Evolutionary conservation across 2,797 vertebrate genomes (phyloP), one percentile per base, ranked within the genome.

Genomic region (Trachops cirrhosus): DNA sequence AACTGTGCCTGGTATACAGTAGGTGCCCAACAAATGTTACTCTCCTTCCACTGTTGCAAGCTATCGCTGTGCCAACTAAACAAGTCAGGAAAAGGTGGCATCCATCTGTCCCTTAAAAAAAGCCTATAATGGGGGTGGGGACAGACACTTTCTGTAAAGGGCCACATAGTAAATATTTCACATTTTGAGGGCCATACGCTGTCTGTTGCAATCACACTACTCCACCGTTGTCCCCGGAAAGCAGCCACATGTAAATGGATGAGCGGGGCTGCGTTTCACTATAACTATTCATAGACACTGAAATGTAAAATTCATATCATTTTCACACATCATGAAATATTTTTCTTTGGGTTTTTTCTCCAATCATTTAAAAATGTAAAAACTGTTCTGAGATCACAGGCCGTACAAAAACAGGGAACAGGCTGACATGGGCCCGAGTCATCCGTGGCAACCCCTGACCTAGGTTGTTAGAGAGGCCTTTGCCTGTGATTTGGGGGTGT

Each of bases 251-350:
- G 1, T 14, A 78, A 71, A 91, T 1, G 8, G 78, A 26, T 2
- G 74, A 74, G 86, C 1, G 0, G 64, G 92, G 86, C 91, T 54
- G n/a, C 4, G 59, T 79, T 77, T 96, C 91, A 89, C 22, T 54
- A 88, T 50, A 70, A 84, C 79, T 88, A 93, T 94, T 94, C 95
- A 89, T 54, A 96, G 89, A 89, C 14, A 48, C 59, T 7, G 52
- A 86, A 67, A 89, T 95, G 87, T 50, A 77, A 83, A 90, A 86
- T 89, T 74, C 82, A 52, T 68, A 14, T 62, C 32, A 78, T 64
- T 48, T 84, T 71, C 68, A 48, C 4, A 1, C 41, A n/a, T 75
- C 83, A 32, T 3, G 15, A 77, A 95, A 26, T 92, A 52, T 57
- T 88, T 95, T 62, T 24, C 71, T 77, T 68, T 54, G 54, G 70